Base-by-base conservation (phyloP, 1,140 invertebrate species). In the Bombus breviceps region DNA sequence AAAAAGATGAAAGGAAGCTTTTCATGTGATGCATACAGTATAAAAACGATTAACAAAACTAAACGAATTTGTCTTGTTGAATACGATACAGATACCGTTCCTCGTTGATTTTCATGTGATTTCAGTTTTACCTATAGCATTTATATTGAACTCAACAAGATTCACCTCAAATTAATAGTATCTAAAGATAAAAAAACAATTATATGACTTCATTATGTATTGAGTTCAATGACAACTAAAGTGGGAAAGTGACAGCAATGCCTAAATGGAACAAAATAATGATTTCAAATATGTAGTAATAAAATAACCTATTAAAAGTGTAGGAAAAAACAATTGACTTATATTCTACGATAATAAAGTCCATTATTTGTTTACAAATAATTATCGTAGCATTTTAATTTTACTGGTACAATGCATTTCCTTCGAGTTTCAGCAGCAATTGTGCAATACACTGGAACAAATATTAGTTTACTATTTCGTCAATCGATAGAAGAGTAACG, bases 321-420 rank as follows among this genome's bases (percentile, higher is more conserved):
- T 73, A 59, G n/a, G 74, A 90, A 89, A 89, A 81, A 86, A 76
- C 53, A 43, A 47, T 68, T 69, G n/a, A 79, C 53, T 86, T 81
- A 82, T 37, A 82, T 13, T 39, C 59, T 83, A 85, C 25, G 71
- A 57, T 85, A 77, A 88, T 88, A 77, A 88, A 84, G 47, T 87
- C 39, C 68, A 68, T 74, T 57, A 68, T 66, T 66, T 47, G 53
- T 83, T 88, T 64, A 78, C 32, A 78, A 68, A 86, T 39, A 77
- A 62, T 57, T 39, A 13, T n/a, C 41, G n/a, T 85, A 85, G 41
- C 79, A 39, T 37, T 74, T 41, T 34, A 81, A 81, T 72, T 72
- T 68, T 39, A 13, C 47, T 37, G 43, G 37, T 74, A 81, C 83
- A 43, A 81, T 37, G 43, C 57, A 15, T 72, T 72, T 25, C 34